A percentile compares a stretch with the other conserved stretches of the same genome.
phyloP scores from a whole-genome alignment of 2,888 invertebrate species.

The Glyphotaelius pellucidus region DNA sequence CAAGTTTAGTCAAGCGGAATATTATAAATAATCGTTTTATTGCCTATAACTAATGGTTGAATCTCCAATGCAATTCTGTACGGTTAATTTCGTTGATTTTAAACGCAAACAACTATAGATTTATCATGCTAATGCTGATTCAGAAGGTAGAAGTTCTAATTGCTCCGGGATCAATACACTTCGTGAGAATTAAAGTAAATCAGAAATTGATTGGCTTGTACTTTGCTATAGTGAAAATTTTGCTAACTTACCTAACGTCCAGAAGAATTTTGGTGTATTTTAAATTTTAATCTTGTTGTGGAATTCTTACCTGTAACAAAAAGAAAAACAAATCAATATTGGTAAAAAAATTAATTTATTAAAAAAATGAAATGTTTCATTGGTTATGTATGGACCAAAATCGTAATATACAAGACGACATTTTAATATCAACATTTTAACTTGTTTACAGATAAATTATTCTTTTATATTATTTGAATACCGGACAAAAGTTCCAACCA shows the following conservation, averaged over 20 bases:
- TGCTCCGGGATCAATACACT: neutral
- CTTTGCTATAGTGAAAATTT: neutral
- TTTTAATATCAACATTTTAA: no score
- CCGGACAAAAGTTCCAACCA: no score
- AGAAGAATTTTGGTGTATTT: neutral
- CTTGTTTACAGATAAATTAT: no score
- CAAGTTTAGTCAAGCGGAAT: neutral
- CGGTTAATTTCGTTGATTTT: neutral
- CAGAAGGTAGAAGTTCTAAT: neutral
- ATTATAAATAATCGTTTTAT: neutral
- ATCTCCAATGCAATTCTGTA: neutral
- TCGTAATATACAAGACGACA: no score
- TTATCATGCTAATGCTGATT: neutral
- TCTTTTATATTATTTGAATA: no score
- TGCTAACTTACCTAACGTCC: neutral
- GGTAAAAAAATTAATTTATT: neutral
- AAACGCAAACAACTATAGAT: neutral
- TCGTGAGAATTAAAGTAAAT: neutral
- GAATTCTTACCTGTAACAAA: neutral
- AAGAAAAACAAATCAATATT: neutral
- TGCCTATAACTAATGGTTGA: neutral
- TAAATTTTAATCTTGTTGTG: neutral
- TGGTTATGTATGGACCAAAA: no score
- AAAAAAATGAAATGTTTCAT: neutral
- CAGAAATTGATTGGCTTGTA: neutral